These are phyloP conservation scores for Hypotaenidia philippensis DNA, from an alignment of 2,797 vertebrate genomes.

Conservation along the genomic window DNA sequence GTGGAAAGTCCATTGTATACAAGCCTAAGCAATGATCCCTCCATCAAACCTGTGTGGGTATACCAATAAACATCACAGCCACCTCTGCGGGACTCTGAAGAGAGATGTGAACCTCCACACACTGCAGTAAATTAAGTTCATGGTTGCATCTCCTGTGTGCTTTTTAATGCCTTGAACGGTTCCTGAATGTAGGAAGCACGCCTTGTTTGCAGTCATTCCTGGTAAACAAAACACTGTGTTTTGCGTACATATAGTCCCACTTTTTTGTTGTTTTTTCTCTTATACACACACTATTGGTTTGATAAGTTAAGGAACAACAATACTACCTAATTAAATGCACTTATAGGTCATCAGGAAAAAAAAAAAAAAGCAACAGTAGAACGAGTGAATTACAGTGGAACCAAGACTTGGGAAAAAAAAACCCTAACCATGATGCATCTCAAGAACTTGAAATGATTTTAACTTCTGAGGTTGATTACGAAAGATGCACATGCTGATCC, in stretches of 20 bases:
- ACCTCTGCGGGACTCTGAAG: fast-evolving
- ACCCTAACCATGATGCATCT: neutral
- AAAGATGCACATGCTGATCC: neutral
- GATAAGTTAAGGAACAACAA: neutral
- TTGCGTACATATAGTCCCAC: no score
- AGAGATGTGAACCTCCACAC: neutral
- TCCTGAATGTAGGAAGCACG: neutral
- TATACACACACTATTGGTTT: neutral
- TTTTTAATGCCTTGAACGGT: neutral
- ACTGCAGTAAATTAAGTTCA: neutral
- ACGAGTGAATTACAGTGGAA: neutral
- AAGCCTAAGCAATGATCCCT: neutral
- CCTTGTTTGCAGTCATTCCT: neutral
- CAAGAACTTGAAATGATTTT: neutral
- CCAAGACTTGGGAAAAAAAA: neutral
- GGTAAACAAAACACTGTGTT: neutral
- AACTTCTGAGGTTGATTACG: neutral
- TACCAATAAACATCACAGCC: neutral
- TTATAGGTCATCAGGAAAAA: neutral
- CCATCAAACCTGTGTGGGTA: fast-evolving
- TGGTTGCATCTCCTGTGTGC: fast-evolving
- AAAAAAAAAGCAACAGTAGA: neutral
- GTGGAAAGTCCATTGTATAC: fast-evolving
- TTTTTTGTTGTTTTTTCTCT: neutral
- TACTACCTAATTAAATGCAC: neutral